Evolutionary conservation across 1,140 invertebrate genomes (phyloP), one percentile per base, ranked within the genome.

Genomic region (Ceratina australensis): DNA sequence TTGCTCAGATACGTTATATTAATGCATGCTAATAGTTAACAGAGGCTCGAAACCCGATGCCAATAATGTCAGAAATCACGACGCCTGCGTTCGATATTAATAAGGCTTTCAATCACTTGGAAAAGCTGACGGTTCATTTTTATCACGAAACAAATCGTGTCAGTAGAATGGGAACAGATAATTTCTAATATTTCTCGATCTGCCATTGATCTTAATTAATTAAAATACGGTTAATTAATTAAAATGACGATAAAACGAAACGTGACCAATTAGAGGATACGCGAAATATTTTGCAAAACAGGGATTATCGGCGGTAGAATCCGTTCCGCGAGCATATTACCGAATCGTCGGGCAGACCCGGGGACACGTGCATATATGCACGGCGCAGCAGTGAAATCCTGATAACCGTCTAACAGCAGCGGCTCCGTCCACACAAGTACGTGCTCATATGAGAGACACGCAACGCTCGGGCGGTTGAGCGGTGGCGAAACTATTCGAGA

Each of bases 401-500:
- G 73, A 76, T 76, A 69, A 66, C 65, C 54, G 65, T 76, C 65
- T 76, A 68, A 60, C 73, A 59, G 65, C 56, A 57, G 28, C 28
- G 5, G 54, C 26, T 49, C 24, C 52, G 33, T 67, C 22, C 33
- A 57, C 42, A 33, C 65, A 15, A 33, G 54, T 57, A 59, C 56
- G 65, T 59, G 24, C n/a, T 50, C 54, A 8, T 33, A 49, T 22
- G 63, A 24, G 13, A 47, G 7, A 26, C 72, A 15, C 63, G 72
- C 18, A 15, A 28, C 28, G 20, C 18, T 5, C 15, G n/a, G 33
- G 50, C 22, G 33, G 24, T 20, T 16, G 13, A 20, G 18, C 28
- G 1, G 33, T 47, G 42, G 52, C 18, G 52, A 75, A 75, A 67
- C 73, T 68, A 75, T 75, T 68, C 73, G 18, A 68, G 54, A 75